These are phyloP conservation scores for Shinisaurus crocodilurus DNA, from an alignment of 2,113 vertebrate genomes.

Conservation along the genomic window DNA sequence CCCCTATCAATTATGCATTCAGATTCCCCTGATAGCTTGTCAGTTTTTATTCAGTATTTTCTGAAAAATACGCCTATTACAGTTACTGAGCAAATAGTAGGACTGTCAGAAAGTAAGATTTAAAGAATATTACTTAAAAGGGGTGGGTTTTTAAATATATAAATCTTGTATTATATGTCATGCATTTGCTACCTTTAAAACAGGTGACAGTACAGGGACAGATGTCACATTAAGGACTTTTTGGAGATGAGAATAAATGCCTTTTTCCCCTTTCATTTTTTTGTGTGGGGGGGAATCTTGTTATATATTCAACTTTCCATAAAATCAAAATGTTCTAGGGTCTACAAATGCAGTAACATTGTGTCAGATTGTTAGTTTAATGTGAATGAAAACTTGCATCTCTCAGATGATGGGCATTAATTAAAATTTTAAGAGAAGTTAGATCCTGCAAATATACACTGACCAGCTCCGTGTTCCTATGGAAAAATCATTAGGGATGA, in stretches of 20 bases:
- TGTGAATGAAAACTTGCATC: slow-evolving; percentile 48
- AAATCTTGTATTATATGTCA: slow-evolving; percentile 82
- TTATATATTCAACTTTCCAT: slow-evolving; percentile 65
- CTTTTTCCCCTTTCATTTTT: slow-evolving; percentile 35
- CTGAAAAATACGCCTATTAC: slow-evolving; percentile 84
- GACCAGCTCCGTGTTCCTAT: not conserved
- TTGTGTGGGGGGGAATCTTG: slow-evolving; percentile 13
- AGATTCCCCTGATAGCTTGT: slow-evolving; percentile 90
- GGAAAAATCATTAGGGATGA: not conserved
- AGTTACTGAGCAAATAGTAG: slow-evolving; percentile 83
- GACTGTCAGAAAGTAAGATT: slow-evolving; percentile 83
- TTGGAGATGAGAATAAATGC: slow-evolving; percentile 65
- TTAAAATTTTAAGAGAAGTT: slow-evolving; percentile 25
- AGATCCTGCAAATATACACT: slow-evolving; percentile 14
- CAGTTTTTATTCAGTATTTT: slow-evolving; percentile 92
- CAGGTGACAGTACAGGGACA: slow-evolving; percentile 73
- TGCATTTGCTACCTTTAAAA: slow-evolving; percentile 79
- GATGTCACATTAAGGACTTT: slow-evolving; percentile 82
- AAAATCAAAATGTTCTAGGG: slow-evolving; percentile 48
- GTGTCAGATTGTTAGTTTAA: slow-evolving; percentile 50
- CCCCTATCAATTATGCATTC: slow-evolving; percentile 94
- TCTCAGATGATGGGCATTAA: slow-evolving; percentile 22
- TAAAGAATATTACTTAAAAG: slow-evolving; percentile 88
- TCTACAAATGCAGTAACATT: slow-evolving; percentile 40
- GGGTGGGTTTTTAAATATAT: slow-evolving; percentile 85